phyloP scores from a whole-genome alignment of 1,140 invertebrate genomes.

The Bombyx mori region DNA sequence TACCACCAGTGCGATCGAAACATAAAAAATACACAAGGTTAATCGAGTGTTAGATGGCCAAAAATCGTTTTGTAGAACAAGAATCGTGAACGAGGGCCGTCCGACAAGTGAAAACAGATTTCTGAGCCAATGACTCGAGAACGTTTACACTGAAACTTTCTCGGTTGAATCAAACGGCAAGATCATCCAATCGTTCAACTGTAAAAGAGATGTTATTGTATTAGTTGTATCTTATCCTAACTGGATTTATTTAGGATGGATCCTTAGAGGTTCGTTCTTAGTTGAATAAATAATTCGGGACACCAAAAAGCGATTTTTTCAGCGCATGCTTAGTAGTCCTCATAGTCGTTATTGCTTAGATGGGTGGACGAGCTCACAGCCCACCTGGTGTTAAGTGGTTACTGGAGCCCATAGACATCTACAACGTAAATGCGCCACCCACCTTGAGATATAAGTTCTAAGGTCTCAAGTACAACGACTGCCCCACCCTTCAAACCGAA shows the following conservation, averaged over 20 bases:
- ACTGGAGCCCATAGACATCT: too few species aligned
- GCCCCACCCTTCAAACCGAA: too few species aligned
- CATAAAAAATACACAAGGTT: conserved; percentile 5
- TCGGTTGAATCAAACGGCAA: conserved; percentile 23
- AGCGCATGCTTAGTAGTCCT: background rate
- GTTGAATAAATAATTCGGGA: conserved; percentile 7
- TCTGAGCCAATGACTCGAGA: conserved; percentile 41
- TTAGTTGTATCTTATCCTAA: conserved; percentile 25
- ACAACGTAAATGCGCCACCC: too few species aligned
- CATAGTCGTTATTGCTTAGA: too few species aligned
- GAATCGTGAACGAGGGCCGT: conserved; percentile 13
- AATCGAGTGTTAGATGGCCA: background rate
- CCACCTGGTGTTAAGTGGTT: too few species aligned
- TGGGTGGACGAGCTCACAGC: too few species aligned
- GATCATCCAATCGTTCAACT: conserved; percentile 29
- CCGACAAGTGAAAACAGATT: conserved; percentile 34
- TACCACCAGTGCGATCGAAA: conserved; percentile 4
- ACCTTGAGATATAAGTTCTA: too few species aligned
- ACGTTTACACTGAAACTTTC: conserved; percentile 32
- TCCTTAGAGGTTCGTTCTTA: conserved; percentile 6
- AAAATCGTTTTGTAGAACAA: conserved; percentile 8
- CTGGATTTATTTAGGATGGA: conserved; percentile 15
- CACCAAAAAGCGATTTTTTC: conserved; percentile 1
- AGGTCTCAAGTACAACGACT: too few species aligned
- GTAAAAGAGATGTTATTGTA: conserved; percentile 32